Evolutionary conservation across 2,888 invertebrate species (phyloP).

Genomic region (Cerastis rubricosa): DNA sequence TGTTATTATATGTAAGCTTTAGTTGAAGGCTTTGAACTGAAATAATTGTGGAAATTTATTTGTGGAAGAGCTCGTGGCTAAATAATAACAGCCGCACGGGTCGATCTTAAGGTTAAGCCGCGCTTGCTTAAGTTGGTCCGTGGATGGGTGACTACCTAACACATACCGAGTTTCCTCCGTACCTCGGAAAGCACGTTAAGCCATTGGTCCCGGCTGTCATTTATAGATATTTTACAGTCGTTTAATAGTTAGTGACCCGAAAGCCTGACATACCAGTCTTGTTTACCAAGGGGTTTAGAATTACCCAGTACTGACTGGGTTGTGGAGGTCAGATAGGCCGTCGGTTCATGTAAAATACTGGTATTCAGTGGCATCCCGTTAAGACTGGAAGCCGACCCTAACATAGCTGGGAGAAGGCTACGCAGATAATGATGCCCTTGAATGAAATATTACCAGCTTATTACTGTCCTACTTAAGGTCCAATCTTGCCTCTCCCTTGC

Average conservation of each 20-base stretch:
- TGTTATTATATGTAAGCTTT: conserved; percentile 58
- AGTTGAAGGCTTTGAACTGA: conserved; percentile 25
- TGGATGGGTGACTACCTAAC: neutral
- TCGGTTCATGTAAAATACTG: neutral
- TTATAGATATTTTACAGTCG: neutral
- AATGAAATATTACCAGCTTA: neutral
- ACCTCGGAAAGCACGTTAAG: neutral
- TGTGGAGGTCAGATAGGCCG: neutral
- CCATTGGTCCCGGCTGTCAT: neutral
- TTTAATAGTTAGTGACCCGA: neutral
- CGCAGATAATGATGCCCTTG: neutral
- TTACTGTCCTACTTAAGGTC: neutral
- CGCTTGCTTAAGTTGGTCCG: neutral
- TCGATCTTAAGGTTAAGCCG: neutral
- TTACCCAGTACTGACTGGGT: neutral
- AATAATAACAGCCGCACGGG: neutral
- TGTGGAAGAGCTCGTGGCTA: neutral
- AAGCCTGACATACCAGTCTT: neutral
- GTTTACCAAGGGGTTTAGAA: neutral
- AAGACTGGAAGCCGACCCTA: neutral
- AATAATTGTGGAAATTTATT: conserved; percentile 20
- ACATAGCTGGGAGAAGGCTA: neutral
- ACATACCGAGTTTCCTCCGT: neutral
- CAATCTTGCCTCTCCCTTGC: neutral
- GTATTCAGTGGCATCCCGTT: neutral